Evolutionary conservation across 2,888 invertebrate species (phyloP), one percentile per base, ranked within the genome.

Genomic region (Athripsodes cinereus): DNA sequence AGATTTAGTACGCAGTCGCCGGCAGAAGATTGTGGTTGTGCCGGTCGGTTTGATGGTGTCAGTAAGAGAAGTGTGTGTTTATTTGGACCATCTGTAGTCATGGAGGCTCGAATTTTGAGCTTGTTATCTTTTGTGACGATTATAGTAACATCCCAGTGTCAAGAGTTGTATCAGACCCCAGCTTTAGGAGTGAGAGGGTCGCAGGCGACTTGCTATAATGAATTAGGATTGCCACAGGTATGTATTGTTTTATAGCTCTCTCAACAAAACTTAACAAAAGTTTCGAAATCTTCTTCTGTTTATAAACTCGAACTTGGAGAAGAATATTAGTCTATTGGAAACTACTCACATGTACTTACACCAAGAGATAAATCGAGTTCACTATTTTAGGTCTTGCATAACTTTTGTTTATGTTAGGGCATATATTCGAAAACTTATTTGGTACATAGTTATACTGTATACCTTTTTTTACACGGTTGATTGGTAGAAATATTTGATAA

Each of bases 201-300:
- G 10, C 47, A 35, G 47, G 55, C 55, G 5, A 18, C 57, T 20
- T 62, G 62, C 52, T 58, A 58, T 44, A 62, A 55, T 50, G 58
- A 55, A n/a, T 21, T 53, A n/a, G 50, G 58, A 20, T 18, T 52
- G 16, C 56, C 62, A 8, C 62, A 60, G 60, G 62, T 62, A 58
- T 16, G 22, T 22, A 40, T 40, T 40, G 40, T 40, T 16, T 40
- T 40, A n/a, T 13, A 8, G 16, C 3, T n/a, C 8, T 40, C 40
- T 6, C 31, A 31, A 31, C 6, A 6, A 40, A 40, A 40, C 40
- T 40, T 26, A 5, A 40, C 40, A 16, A 40, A 40, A 40, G 40
- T 40, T 40, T 40, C 13, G 40, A 40, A 40, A 40, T 40, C 40
- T 40, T 8, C n/a, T 40, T 8, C 40, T 40, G 26, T 26, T 26